phyloP scores from a whole-genome alignment of 2,888 invertebrate species.

The Pristionchus mayeri region DNA sequence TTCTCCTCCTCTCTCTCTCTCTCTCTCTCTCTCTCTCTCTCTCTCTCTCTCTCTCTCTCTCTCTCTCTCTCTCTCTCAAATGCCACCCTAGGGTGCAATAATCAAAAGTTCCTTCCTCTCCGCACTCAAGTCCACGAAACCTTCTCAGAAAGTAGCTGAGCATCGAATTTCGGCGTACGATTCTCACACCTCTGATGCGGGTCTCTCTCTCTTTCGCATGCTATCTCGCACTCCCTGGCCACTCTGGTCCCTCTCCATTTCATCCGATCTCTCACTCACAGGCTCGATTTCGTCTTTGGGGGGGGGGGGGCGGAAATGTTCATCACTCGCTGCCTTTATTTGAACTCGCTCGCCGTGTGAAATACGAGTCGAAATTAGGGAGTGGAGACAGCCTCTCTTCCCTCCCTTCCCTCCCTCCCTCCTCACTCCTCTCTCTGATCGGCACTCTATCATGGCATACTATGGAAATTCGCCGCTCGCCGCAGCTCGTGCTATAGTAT shows the following conservation, averaged over 20 bases:
- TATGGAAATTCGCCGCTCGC: too few relatives aligned
- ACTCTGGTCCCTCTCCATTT: background rate
- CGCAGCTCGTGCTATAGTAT: too few relatives aligned
- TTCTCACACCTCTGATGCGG: background rate
- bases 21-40: too few relatives aligned
- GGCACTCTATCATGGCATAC: background rate
- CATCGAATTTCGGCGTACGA: background rate
- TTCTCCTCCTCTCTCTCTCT: too few relatives aligned
- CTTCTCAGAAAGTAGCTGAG: background rate
- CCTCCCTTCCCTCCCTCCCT: background rate
- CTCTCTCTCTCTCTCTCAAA: background rate
- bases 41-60: background rate
- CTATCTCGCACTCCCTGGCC: background rate
- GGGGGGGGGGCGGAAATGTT: slow-evolving; percentile 10
- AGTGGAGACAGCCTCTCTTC: background rate
- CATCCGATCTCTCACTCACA: background rate
- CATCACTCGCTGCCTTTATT: slow-evolving; percentile 32
- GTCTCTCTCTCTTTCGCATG: background rate
- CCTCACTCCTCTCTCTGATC: background rate
- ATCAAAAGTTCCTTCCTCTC: background rate
- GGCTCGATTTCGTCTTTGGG: slow-evolving; percentile 16
- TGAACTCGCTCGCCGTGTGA: slow-evolving; percentile 27
- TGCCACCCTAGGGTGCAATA: slow-evolving; percentile 15
- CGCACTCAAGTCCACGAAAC: background rate
- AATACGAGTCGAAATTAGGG: slow-evolving; percentile 2